Conservation (phyloP, 2,797 vertebrate genomes). For the Parambassis ranga region DNA sequence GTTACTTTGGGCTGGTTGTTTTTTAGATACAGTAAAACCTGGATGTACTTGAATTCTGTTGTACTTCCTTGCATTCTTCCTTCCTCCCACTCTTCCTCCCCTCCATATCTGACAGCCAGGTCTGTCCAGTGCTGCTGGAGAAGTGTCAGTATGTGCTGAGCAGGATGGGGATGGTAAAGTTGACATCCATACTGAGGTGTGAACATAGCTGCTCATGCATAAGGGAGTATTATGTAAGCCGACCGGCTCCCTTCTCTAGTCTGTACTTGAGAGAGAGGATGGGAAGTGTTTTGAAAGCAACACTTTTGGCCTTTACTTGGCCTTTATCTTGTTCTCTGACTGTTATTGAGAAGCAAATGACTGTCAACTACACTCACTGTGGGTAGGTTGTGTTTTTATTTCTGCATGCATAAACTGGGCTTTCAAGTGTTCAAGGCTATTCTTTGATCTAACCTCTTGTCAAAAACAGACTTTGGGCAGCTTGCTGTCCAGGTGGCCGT, state of each 20-base stretch:
- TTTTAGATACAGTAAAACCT: slow-evolving; percentile 54
- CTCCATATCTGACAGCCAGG: slow-evolving; percentile 46
- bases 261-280: neutral
- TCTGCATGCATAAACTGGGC: slow-evolving; percentile 20
- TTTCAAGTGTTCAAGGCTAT: slow-evolving; percentile 12
- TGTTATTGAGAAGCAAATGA: slow-evolving; percentile 17
- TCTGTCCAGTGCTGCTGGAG: slow-evolving; percentile 45
- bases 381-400: neutral
- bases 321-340: neutral
- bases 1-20: slow-evolving; percentile 24
- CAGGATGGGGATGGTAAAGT: slow-evolving; percentile 42
- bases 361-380: slow-evolving; percentile 4
- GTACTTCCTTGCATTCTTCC: slow-evolving; percentile 33
- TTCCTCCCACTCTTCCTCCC: slow-evolving; percentile 11
- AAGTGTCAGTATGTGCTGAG: slow-evolving; percentile 41
- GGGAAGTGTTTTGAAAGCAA: neutral
- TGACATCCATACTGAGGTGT: slow-evolving; percentile 67
- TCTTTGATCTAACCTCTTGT: slow-evolving; percentile 48
- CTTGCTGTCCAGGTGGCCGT: slow-evolving; percentile 51
- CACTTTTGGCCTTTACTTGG: neutral
- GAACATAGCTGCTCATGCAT: slow-evolving; percentile 54
- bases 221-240: slow-evolving; percentile 53
- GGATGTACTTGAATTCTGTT: slow-evolving; percentile 50
- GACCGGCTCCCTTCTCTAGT: slow-evolving; percentile 1
- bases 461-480: slow-evolving; percentile 26